Base-by-base conservation (phyloP, 2,797 vertebrate species). In the Australoheros facetus region DNA sequence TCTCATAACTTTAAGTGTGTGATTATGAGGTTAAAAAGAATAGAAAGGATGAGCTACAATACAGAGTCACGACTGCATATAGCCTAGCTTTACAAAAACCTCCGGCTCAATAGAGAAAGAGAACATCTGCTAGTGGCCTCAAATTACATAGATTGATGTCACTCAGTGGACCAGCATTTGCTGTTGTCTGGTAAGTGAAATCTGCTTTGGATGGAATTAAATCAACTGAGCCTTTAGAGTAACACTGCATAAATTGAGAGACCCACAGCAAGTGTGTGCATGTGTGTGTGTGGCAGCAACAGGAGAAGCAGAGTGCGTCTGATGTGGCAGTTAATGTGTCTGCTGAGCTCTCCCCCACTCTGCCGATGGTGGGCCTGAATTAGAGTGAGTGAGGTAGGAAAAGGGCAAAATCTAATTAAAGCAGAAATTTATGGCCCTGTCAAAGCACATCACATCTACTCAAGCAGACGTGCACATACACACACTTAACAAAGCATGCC, bases 351-450 rank as follows among this genome's bases (percentile, higher is more conserved):
- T 59, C 51, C 37, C 62, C 56, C 78, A 57, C 71, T 90, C 64
- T 14, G 56, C 86, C 78, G 79, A 88, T 77, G 85, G 73, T 70
- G n/a, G 73, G n/a, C 51, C 17, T 37, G 30, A 77, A 85, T 82
- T 57, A 21, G 73, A 62, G 16, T 34, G 62, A 82, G 70, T 3
- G 53, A 71, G 69, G 64, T 32, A 69, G 79, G 58, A 86, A 89
- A 86, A 83, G 80, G 85, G 74, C 60, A 34, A 78, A 89, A 88
- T 93, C 56, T 84, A 89, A 93, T 93, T 92, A 90, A 87, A 90
- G 79, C 55, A 56, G 57, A 90, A 88, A 92, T 94, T 60, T 87
- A 93, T 91, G 88, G 77, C 56, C 78, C 70, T 78, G 92, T 91
- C 90, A 83, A 28, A 84, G 83, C 71, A 69, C 34, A 51, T 84